Evolutionary conservation across 1,140 invertebrate species (phyloP), one percentile per base, ranked within the genome.

Genomic region (Dinoponera quadriceps): DNA sequence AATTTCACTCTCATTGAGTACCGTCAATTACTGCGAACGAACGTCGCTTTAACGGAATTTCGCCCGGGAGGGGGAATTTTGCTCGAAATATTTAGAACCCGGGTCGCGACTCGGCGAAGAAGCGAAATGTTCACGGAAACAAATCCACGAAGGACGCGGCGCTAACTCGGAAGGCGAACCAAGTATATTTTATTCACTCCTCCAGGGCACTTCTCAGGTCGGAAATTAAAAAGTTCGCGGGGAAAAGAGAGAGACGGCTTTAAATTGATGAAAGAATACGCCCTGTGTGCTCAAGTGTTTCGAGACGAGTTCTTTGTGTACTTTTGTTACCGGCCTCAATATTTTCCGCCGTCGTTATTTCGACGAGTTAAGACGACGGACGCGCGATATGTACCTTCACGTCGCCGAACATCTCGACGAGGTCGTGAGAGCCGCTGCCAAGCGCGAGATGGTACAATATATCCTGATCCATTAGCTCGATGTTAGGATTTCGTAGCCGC

Each of bases 401-500:
- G 94, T 99, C 98, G 22, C 98, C 97, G 94, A 99, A 99, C 98
- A 99, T 98, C 93, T 98, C 97, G n/a, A 97, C 96, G 13, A 99
- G 95, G 94, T 99, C 98, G 92, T 99, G 97, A 44, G 97, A 97
- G 51, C 96, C 97, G 91, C 97, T 98, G 25, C 97, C 97, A 29
- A 99, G 95, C 0, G 98, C 98, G 89, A 99, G 94, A 94, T 99
- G 98, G 92, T 99, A 99, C 29, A 99, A 94, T 90, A 98, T 98
- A 92, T 99, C 99, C 92, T 98, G 97, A 93, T 98, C 97, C 97
- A 98, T 98, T 11, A 98, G 95, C 91, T 98, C 97, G 90, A 99
- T 97, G 92, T 98, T 96, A 0, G 97, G 97, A 93, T 99, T 99
- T 51, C 97, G 95, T 11, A 98, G 95, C 66, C 96, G 96, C 4